Percentiles rank a stretch among this genome's conserved stretches.
Evolutionary conservation across 2,888 invertebrate genomes (phyloP).

Genomic region (Troglohyphantes excavatus): DNA sequence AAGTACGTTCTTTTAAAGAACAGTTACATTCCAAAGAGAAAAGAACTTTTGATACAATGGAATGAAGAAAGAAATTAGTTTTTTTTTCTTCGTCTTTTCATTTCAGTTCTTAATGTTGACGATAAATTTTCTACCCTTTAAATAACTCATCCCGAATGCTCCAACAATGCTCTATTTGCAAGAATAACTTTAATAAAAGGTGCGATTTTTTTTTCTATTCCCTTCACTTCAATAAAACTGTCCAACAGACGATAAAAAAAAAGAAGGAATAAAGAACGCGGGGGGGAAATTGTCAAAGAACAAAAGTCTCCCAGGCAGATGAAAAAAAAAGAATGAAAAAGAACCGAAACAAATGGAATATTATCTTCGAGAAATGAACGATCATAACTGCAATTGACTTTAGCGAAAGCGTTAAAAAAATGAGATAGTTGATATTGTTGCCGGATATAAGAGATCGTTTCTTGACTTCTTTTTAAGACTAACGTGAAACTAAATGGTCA

Average conservation of each 20-base stretch:
- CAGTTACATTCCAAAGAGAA: constrained; percentile 33
- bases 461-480: background rate
- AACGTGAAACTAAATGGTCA: background rate
- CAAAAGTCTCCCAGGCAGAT: background rate
- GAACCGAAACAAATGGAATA: constrained; percentile 48
- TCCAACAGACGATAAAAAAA: background rate
- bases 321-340: constrained; percentile 33
- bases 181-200: constrained; percentile 48
- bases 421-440: constrained; percentile 7
- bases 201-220: background rate
- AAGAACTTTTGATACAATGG: background rate
- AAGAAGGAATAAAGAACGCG: background rate
- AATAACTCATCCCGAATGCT: constrained; percentile 53
- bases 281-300: background rate
- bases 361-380: constrained; percentile 35
- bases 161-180: constrained; percentile 22
- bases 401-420: constrained; percentile 15
- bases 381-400: constrained; percentile 34
- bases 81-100: background rate
- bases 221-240: background rate
- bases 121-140: constrained; percentile 52
- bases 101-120: constrained; percentile 45
- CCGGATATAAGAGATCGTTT: background rate
- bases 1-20: constrained; percentile 14
- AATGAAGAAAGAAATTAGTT: constrained; percentile 11